phyloP scores from a whole-genome alignment of 64 coral and sea anemone species.

The Anthopleura sola region DNA sequence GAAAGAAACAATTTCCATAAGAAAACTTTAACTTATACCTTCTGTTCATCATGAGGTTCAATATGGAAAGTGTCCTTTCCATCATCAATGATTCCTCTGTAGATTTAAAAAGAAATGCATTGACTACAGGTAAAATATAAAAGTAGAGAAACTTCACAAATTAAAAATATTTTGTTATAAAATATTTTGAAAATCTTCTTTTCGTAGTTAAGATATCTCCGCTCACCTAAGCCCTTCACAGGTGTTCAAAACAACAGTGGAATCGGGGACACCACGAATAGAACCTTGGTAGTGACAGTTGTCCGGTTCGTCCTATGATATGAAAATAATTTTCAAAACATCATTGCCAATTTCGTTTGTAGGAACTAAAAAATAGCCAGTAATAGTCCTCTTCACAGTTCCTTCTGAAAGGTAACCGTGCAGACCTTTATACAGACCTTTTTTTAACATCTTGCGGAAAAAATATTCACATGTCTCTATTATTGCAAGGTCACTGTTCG shows the following conservation, averaged over 20 bases:
- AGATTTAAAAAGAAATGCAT: background rate
- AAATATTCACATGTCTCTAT: no score
- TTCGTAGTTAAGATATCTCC: no score
- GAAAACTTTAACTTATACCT: no score
- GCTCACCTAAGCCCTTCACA: conserved; percentile 58
- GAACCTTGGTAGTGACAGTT: conserved; percentile 74
- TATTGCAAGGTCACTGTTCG: no score
- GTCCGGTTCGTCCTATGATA: conserved; percentile 14
- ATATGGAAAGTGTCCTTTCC: conserved; percentile 71
- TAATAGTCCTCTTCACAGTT: no score
- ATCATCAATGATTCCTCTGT: conserved; percentile 71
- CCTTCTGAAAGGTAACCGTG: no score
- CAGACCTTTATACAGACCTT: no score
- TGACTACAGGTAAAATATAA: background rate
- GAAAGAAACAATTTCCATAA: no score
- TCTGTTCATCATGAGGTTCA: conserved; percentile 31
- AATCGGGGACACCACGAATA: conserved; percentile 45
- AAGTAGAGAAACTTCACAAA: background rate
- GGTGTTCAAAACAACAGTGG: conserved; percentile 49
- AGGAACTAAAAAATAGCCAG: no score
- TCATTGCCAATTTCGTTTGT: background rate
- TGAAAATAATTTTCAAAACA: background rate
- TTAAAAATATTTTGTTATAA: no score
- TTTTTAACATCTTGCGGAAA: no score
- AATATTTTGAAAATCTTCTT: no score